phyloP scores from a whole-genome alignment of 2,797 vertebrate genomes.

The Oryzias sinensis region DNA sequence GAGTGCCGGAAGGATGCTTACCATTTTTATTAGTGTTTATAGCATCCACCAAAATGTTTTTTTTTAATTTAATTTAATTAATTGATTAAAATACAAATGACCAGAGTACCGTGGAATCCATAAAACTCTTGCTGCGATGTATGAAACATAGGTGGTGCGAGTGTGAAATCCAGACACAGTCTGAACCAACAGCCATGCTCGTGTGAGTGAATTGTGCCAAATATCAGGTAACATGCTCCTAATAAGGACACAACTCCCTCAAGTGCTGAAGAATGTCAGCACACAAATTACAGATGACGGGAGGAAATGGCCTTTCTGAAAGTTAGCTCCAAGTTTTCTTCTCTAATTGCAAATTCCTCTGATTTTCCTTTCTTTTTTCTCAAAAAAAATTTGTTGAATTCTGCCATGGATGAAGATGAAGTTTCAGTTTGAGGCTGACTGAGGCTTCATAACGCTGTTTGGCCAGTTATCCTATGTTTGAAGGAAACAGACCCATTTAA shows the following conservation, averaged over 20 bases:
- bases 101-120: background rate
- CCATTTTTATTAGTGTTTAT: too few relatives aligned
- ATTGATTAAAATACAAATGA: too few relatives aligned
- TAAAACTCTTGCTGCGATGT: background rate
- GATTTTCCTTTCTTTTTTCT: background rate
- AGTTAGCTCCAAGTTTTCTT: constrained; percentile 7
- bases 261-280: constrained; percentile 57
- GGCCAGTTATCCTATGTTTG: background rate
- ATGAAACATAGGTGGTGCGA: constrained; percentile 5
- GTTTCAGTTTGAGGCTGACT: too few relatives aligned
- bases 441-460: background rate
- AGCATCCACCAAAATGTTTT: too few relatives aligned
- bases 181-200: constrained; percentile 17
- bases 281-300: constrained; percentile 15
- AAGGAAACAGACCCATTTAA: background rate
- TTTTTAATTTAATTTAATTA: too few relatives aligned
- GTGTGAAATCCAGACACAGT: constrained; percentile 11
- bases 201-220: constrained; percentile 22
- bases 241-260: constrained; percentile 67
- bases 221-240: constrained; percentile 69
- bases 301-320: constrained; percentile 53
- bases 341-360: too few relatives aligned
- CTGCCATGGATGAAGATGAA: background rate
- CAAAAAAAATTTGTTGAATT: background rate
- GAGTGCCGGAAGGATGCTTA: too few relatives aligned